These are phyloP conservation scores for Hyalella azteca DNA, from an alignment of 2,888 invertebrate genomes.

Conservation along the genomic window DNA sequence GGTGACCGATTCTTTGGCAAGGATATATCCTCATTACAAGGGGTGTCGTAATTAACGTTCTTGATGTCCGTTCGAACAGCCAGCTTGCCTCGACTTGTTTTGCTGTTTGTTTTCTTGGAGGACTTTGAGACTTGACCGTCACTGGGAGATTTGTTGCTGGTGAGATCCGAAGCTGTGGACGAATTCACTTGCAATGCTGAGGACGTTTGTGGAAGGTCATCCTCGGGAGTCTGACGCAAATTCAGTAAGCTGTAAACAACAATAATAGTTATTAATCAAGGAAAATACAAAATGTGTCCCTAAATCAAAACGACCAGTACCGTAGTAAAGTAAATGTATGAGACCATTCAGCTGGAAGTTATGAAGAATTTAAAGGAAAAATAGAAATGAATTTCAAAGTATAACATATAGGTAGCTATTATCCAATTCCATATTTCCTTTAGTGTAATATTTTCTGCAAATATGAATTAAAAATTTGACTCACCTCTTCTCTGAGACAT, in stretches of 20 bases:
- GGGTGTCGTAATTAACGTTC: background rate
- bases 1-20: background rate
- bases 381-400: too few relatives aligned
- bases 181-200: background rate
- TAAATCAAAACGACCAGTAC: too few relatives aligned
- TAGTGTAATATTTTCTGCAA: background rate
- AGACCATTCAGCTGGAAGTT: too few relatives aligned
- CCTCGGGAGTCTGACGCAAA: background rate
- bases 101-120: background rate
- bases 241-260: slow-evolving; percentile 19
- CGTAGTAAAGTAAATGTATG: too few relatives aligned
- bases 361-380: too few relatives aligned
- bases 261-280: too few relatives aligned
- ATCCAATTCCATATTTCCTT: background rate
- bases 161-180: background rate
- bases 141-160: background rate
- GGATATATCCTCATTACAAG: background rate
- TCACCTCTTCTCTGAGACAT: background rate
- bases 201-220: background rate
- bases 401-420: background rate
- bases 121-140: background rate
- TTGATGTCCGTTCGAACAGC: slow-evolving; percentile 10
- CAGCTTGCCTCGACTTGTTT: slow-evolving; percentile 13
- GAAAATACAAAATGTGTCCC: too few relatives aligned
- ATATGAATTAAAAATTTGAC: background rate